phyloP scores from a whole-genome alignment of 2,888 invertebrate genomes.

The Harpalus rubripes region DNA sequence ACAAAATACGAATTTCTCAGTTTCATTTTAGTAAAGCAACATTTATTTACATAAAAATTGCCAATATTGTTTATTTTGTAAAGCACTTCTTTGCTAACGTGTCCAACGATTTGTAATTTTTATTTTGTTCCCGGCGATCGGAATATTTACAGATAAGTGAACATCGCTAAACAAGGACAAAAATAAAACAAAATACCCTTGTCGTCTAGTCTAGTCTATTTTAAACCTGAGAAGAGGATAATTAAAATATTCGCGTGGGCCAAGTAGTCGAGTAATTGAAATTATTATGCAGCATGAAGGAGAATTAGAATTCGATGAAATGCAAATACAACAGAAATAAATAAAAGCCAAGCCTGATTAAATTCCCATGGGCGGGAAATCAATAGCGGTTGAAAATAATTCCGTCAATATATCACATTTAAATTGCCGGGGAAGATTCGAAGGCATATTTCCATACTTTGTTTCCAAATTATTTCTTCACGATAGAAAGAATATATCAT shows the following conservation, averaged over 20 bases:
- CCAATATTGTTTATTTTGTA: not conserved
- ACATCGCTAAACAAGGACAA: constrained; percentile 39
- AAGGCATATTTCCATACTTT: not conserved
- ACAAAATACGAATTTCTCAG: not conserved
- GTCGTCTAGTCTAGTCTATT: constrained; percentile 12
- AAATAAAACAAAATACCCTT: constrained; percentile 35
- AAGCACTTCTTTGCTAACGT: not conserved
- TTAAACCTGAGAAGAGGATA: constrained; percentile 20
- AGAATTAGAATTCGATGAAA: constrained; percentile 50
- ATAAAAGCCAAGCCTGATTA: constrained; percentile 49
- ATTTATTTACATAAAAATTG: not conserved
- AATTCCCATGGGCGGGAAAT: constrained; percentile 56
- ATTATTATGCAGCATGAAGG: constrained; percentile 52
- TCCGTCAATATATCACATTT: constrained; percentile 50
- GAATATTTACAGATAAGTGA: constrained; percentile 36
- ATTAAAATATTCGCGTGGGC: constrained; percentile 30
- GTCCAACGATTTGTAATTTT: constrained; percentile 10
- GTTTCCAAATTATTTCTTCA: constrained; percentile 9
- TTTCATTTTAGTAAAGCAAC: not conserved
- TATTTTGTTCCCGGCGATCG: constrained; percentile 31
- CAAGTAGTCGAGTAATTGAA: constrained; percentile 32
- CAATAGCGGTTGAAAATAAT: constrained; percentile 51
- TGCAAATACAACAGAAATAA: constrained; percentile 52
- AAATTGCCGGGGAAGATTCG: constrained; percentile 22
- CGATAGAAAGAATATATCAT: not conserved